Conservation (phyloP, 2,113 vertebrate genomes). For the Rhinogobius similis region DNA sequence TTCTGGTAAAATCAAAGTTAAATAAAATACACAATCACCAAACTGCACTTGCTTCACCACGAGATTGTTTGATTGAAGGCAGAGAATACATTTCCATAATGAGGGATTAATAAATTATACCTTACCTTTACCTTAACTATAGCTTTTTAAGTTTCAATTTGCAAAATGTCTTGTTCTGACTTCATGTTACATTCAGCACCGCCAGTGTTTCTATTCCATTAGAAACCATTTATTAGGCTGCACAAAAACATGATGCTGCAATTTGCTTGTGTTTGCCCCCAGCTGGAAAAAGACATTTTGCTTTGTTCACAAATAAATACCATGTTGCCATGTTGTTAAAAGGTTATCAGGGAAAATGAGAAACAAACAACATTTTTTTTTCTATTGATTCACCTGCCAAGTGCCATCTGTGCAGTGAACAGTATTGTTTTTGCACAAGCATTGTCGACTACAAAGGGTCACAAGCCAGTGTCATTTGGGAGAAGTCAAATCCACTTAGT, state of each 20-base stretch:
- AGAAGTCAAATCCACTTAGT: background rate
- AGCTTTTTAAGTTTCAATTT: too few species aligned
- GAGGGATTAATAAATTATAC: too few species aligned
- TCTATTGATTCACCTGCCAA: background rate
- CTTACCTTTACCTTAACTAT: too few species aligned
- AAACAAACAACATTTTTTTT: background rate
- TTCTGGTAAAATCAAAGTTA: background rate
- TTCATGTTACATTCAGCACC: too few species aligned
- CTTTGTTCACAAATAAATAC: background rate
- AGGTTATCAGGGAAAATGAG: constrained; percentile 2
- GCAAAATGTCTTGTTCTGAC: too few species aligned
- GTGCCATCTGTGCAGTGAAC: background rate
- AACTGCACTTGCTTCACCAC: too few species aligned
- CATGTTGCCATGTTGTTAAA: background rate
- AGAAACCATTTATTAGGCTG: background rate
- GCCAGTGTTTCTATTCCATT: background rate
- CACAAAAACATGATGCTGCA: background rate
- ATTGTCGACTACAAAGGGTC: background rate
- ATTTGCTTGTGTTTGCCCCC: background rate
- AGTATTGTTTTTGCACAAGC: background rate
- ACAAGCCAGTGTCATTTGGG: background rate
- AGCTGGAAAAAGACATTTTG: background rate
- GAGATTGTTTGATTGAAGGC: too few species aligned
- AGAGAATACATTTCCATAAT: too few species aligned
- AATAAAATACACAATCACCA: background rate